Evolutionary conservation across 2,113 vertebrate genomes (phyloP).

Genomic region (Colinus virginianus): DNA sequence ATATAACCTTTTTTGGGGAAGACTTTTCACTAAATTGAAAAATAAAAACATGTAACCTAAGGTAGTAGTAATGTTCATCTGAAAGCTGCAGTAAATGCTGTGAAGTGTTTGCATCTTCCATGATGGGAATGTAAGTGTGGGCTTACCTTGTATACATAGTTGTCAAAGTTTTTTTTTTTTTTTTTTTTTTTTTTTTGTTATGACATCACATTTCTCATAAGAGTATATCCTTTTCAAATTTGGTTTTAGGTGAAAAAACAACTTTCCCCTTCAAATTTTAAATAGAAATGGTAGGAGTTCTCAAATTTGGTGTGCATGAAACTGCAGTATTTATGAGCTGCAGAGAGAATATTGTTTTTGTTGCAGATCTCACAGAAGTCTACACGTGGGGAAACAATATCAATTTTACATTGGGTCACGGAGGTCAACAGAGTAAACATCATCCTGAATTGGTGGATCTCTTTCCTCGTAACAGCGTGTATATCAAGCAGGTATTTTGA

Average conservation of each 20-base stretch:
- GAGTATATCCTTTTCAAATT: not conserved
- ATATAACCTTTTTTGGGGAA: not conserved
- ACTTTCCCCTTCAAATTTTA: not conserved
- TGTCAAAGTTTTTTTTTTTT: not conserved
- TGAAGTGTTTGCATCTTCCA: not conserved
- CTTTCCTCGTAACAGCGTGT: conserved; percentile 90
- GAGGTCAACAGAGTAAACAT: conserved; percentile 92
- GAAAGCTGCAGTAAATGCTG: not conserved
- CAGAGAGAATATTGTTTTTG: not conserved
- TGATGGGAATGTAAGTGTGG: not conserved
- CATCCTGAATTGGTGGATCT: conserved; percentile 94
- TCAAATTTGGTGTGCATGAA: not conserved
- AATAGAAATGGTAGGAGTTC: not conserved
- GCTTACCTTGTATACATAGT: not conserved
- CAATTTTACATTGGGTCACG: conserved; percentile 96
- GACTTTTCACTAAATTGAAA: not conserved
- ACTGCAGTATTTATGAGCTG: not conserved
- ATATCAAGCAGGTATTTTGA: conserved; percentile 92
- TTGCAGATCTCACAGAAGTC: conserved; percentile 93
- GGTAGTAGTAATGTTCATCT: not conserved
- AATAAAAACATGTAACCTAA: not conserved
- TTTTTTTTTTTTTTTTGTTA: not conserved
- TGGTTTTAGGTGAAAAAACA: not conserved
- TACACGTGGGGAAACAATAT: conserved; percentile 97
- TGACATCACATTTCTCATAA: not conserved